Evolutionary conservation across 1,140 invertebrate species (phyloP).

Genomic region (Forficula auricularia): DNA sequence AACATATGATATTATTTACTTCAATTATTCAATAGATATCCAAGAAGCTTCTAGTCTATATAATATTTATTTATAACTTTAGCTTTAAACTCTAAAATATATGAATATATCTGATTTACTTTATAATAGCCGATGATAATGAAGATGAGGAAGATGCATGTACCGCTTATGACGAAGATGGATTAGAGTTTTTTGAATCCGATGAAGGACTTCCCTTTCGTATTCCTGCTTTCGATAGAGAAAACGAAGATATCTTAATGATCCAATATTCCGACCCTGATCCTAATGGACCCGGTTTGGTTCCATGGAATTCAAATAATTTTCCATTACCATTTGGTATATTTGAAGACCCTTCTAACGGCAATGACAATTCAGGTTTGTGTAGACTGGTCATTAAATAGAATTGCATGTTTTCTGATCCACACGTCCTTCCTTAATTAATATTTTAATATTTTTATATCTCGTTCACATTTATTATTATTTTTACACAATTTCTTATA

Average conservation of each 20-base stretch:
- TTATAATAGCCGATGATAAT: conserved; percentile 31
- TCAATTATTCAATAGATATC: too few relatives aligned
- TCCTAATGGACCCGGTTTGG: conserved; percentile 28
- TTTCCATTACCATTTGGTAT: conserved; percentile 36
- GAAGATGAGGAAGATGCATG: conserved; percentile 50
- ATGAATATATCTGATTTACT: too few relatives aligned
- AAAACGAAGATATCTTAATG: conserved; percentile 41
- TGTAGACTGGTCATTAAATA: not conserved
- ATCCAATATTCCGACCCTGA: conserved; percentile 35
- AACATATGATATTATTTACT: too few relatives aligned
- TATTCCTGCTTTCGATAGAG: conserved; percentile 33
- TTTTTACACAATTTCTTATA: conserved; percentile 5
- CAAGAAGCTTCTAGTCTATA: too few relatives aligned
- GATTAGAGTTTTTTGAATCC: conserved; percentile 30
- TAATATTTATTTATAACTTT: too few relatives aligned
- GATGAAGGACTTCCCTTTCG: conserved; percentile 28
- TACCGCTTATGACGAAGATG: conserved; percentile 32
- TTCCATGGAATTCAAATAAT: conserved; percentile 32
- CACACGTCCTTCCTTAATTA: not conserved
- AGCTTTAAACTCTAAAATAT: too few relatives aligned
- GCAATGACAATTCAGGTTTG: conserved; percentile 26
- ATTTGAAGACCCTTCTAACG: conserved; percentile 36
- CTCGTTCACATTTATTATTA: conserved; percentile 1
- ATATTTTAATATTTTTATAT: not conserved
- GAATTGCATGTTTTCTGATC: too few relatives aligned